phyloP scores from a whole-genome alignment of 1,140 invertebrate species.

The Augochlora pura region DNA sequence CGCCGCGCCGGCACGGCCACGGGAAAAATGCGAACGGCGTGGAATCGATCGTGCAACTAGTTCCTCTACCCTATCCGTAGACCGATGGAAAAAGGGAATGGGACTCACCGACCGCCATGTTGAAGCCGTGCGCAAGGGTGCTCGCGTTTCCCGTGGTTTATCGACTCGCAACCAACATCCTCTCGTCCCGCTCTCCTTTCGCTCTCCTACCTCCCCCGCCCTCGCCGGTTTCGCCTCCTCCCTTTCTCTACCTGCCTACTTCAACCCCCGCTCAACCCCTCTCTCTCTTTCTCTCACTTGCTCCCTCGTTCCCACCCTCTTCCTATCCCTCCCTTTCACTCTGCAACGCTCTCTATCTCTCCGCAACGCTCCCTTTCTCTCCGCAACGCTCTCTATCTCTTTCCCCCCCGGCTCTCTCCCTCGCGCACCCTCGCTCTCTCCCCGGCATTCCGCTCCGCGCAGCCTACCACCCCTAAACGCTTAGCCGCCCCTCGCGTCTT shows the following conservation, averaged over 20 bases:
- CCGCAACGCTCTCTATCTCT: neutral
- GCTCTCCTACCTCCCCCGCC: constrained; percentile 27
- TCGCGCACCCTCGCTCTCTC: no score
- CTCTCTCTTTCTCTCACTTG: neutral
- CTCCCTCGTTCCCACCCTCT: neutral
- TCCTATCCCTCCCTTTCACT: constrained; percentile 28
- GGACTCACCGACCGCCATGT: constrained; percentile 73
- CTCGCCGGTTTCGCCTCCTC: constrained; percentile 17
- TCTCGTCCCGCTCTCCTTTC: constrained; percentile 58
- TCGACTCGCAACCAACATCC: constrained; percentile 76
- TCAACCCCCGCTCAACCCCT: constrained; percentile 9
- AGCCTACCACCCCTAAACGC: neutral
- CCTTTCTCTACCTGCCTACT: neutral
- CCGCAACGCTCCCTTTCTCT: neutral
- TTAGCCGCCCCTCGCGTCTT: neutral
- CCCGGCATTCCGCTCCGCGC: neutral
- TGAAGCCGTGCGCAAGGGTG: constrained; percentile 73
- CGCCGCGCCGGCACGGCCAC: neutral
- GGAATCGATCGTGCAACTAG: constrained; percentile 34
- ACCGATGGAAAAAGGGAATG: constrained; percentile 55
- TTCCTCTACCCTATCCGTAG: neutral
- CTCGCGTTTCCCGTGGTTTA: constrained; percentile 72
- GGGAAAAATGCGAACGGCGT: neutral
- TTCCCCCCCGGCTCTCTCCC: no score
- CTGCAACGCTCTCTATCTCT: neutral